Evolutionary conservation across 2,113 vertebrate species (phyloP).

Genomic region (Pipa parva): DNA sequence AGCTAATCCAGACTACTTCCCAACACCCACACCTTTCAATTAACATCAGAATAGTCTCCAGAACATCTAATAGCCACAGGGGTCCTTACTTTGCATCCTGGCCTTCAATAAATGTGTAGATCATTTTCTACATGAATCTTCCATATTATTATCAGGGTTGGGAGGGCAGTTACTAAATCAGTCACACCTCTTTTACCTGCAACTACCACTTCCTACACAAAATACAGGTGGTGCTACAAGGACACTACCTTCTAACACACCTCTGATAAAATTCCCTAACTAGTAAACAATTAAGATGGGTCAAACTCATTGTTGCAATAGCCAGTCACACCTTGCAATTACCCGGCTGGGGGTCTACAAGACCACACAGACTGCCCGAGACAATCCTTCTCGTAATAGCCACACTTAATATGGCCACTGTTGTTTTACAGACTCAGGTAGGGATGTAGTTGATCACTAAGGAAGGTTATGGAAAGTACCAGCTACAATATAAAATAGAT

Average conservation of each 20-base stretch:
- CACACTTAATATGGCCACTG: background rate
- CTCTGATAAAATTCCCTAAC: background rate
- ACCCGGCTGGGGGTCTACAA: background rate
- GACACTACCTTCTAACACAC: background rate
- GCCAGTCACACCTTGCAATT: background rate
- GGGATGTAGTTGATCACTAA: no score
- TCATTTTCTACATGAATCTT: background rate
- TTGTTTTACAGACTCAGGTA: no score
- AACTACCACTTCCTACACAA: background rate
- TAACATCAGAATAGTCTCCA: background rate
- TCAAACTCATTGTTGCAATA: background rate
- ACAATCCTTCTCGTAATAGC: background rate
- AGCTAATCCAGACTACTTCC: slow-evolving; percentile 19
- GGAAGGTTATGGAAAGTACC: background rate
- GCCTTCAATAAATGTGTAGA: background rate
- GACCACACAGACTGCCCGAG: background rate
- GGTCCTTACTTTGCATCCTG: slow-evolving; percentile 2
- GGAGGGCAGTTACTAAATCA: background rate
- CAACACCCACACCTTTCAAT: slow-evolving; percentile 20
- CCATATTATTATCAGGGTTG: background rate
- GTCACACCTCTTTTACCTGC: background rate
- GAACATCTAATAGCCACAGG: background rate
- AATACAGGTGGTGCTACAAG: background rate
- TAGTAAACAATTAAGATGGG: background rate
- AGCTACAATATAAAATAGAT: background rate